Conservation (phyloP, 2,888 invertebrate species). For the Hoplodrina ambigua region DNA sequence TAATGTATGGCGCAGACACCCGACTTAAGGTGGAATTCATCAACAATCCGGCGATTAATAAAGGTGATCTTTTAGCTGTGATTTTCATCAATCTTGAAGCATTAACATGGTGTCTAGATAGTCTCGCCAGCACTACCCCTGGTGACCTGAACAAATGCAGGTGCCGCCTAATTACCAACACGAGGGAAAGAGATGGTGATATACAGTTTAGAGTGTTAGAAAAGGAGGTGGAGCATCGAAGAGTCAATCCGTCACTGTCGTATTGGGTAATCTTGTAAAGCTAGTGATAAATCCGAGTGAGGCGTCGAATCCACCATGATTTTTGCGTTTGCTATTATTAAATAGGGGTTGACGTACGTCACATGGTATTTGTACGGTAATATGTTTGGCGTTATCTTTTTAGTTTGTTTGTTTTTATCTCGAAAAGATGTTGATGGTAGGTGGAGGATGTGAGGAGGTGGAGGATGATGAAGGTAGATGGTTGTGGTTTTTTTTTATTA, state of each 20-base stretch:
- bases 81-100: slow-evolving; percentile 84
- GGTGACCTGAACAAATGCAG: slow-evolving; percentile 87
- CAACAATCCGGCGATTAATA: slow-evolving; percentile 60
- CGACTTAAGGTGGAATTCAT: slow-evolving; percentile 61
- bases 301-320: slow-evolving; percentile 79
- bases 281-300: slow-evolving; percentile 84
- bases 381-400: slow-evolving; percentile 30
- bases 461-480: too few species aligned
- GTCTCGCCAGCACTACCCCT: slow-evolving; percentile 80
- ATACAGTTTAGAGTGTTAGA: slow-evolving; percentile 63
- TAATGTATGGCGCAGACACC: slow-evolving; percentile 42
- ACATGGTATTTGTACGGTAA: slow-evolving; percentile 61
- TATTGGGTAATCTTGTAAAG: slow-evolving; percentile 87
- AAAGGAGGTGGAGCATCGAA: slow-evolving; percentile 68
- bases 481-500: too few species aligned
- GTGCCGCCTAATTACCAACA: slow-evolving; percentile 84
- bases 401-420: slow-evolving; percentile 18
- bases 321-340: slow-evolving; percentile 82
- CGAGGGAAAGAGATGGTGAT: slow-evolving; percentile 70
- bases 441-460: too few species aligned
- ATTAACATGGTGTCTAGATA: slow-evolving; percentile 86
- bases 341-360: slow-evolving; percentile 76
- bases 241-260: slow-evolving; percentile 89
- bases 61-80: slow-evolving; percentile 62
- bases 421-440: too few species aligned